These are phyloP conservation scores for Oreortyx pictus DNA, from an alignment of 2,797 vertebrate genomes.

Conservation along the genomic window DNA sequence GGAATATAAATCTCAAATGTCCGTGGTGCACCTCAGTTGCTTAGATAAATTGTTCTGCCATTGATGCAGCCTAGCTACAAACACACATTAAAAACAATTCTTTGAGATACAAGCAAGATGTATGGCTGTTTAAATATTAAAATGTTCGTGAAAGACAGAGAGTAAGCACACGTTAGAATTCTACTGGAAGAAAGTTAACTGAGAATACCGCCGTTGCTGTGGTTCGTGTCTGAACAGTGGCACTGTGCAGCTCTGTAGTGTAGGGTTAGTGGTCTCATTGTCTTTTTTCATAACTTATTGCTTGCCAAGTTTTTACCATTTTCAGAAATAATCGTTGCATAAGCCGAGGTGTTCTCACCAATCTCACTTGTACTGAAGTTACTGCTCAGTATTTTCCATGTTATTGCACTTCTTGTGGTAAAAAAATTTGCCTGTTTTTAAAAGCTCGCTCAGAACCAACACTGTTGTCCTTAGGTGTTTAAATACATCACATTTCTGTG, in stretches of 20 bases:
- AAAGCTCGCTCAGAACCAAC: neutral
- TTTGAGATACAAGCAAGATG: neutral
- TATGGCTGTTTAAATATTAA: neutral
- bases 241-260: neutral
- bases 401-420: neutral
- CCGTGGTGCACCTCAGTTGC: constrained; percentile 17
- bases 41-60: neutral
- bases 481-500: neutral
- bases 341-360: neutral
- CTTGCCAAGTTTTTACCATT: neutral
- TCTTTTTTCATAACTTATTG: neutral
- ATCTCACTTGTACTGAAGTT: neutral
- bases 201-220: neutral
- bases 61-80: neutral
- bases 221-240: neutral
- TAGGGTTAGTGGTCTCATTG: neutral
- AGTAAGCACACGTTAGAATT: neutral
- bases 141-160: neutral
- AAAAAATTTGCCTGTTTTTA: neutral
- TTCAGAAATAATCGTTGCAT: neutral
- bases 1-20: constrained; percentile 61
- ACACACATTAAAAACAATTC: neutral
- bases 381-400: neutral
- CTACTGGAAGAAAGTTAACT: neutral
- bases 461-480: neutral